Conservation (phyloP, 2,113 vertebrate species). For the Peucedramus taeniatus region DNA sequence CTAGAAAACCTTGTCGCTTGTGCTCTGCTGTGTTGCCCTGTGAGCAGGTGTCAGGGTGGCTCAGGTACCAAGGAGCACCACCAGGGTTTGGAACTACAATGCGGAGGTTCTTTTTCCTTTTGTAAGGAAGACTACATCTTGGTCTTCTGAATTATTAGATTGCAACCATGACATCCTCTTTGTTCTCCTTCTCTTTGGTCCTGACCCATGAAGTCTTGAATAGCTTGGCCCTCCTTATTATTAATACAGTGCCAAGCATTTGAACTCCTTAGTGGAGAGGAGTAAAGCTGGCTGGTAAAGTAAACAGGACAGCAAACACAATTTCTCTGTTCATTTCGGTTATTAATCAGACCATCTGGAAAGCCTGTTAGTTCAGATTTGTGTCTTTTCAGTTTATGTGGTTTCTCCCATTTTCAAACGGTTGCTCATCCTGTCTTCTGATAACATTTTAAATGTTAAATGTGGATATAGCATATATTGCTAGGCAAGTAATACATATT, state of each 20-base stretch:
- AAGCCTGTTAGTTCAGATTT: not conserved
- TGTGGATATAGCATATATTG: not conserved
- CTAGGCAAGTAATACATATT: not conserved
- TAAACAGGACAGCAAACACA: not conserved
- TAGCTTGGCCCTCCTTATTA: not conserved
- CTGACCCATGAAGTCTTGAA: not conserved
- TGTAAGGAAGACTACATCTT: not conserved
- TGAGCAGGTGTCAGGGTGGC: not conserved
- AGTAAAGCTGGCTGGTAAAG: not conserved
- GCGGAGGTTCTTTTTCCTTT: not conserved
- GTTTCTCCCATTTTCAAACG: not conserved
- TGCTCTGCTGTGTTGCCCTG: not conserved
- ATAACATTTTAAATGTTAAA: conserved; percentile 8
- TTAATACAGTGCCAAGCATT: not conserved
- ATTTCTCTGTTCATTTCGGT: not conserved
- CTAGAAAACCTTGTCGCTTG: not conserved
- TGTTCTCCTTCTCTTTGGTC: not conserved
- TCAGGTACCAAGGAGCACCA: not conserved
- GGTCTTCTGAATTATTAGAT: not conserved
- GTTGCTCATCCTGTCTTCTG: not conserved
- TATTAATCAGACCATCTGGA: not conserved
- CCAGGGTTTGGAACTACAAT: not conserved
- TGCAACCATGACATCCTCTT: not conserved
- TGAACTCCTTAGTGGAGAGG: not conserved
- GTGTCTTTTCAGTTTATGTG: not conserved